Evolutionary conservation across 2,797 vertebrate genomes (phyloP).

Genomic region (Myoxocephalus aenaeus): DNA sequence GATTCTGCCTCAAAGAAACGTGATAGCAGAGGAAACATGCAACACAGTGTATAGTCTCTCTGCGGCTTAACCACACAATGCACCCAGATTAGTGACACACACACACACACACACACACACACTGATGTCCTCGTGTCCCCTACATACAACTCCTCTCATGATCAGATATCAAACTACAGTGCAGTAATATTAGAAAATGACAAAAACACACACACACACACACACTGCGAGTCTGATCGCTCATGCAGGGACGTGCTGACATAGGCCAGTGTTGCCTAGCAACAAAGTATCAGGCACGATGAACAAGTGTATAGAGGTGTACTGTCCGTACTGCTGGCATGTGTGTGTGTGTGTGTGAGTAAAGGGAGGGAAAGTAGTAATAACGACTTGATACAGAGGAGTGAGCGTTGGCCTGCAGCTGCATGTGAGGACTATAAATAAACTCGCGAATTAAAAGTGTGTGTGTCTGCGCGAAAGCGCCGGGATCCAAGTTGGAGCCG

Average conservation of each 20-base stretch:
- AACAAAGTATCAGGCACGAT: conserved; percentile 54
- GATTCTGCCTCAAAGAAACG: neutral
- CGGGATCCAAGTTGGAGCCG: neutral
- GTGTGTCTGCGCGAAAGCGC: too few species aligned
- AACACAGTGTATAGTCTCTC: neutral
- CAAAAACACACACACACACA: conserved; percentile 26
- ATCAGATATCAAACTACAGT: conserved; percentile 16
- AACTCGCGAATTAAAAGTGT: neutral
- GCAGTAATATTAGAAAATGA: neutral
- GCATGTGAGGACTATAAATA: neutral
- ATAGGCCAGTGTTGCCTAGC: conserved; percentile 59
- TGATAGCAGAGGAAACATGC: neutral
- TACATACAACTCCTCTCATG: neutral
- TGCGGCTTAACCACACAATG: conserved; percentile 6
- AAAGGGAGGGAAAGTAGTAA: neutral
- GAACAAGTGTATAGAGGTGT: conserved; percentile 19
- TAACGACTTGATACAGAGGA: conserved; percentile 2
- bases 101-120: conserved; percentile 17
- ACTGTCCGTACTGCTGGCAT: conserved; percentile 7
- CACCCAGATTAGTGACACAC: neutral
- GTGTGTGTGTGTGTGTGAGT: conserved; percentile 5
- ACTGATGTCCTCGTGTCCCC: conserved; percentile 25
- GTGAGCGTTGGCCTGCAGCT: neutral
- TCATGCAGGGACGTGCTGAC: conserved; percentile 36
- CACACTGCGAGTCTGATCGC: conserved; percentile 17